Conservation (phyloP, 2,113 vertebrate species). For the Cynocephalus volans region DNA sequence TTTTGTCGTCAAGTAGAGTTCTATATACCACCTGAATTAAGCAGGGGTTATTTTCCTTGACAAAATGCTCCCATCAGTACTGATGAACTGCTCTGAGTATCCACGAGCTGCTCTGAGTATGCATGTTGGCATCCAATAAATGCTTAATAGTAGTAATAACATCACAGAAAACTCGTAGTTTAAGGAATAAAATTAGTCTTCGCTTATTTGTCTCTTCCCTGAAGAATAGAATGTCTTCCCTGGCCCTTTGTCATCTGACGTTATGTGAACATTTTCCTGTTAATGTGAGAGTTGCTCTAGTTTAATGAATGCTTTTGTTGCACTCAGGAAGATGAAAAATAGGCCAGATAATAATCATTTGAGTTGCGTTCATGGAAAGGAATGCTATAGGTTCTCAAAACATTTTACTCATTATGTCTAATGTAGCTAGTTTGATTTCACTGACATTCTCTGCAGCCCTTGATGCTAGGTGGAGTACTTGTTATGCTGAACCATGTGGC, state of each 20-base stretch:
- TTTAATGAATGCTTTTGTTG: background rate
- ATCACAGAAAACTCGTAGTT: background rate
- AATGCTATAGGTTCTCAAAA: background rate
- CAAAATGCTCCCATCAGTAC: slow-evolving; percentile 43
- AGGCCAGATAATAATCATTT: slow-evolving; percentile 37
- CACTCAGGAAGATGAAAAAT: slow-evolving; percentile 37
- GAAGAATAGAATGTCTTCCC: slow-evolving; percentile 69
- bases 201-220: slow-evolving; percentile 33
- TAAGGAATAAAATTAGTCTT: slow-evolving; percentile 57
- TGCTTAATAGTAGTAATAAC: slow-evolving; percentile 53
- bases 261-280: background rate
- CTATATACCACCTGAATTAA: background rate
- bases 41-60: slow-evolving; percentile 16
- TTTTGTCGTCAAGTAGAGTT: background rate
- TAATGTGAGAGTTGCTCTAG: background rate
- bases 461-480: background rate
- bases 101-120: background rate
- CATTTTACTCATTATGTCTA: slow-evolving; percentile 14
- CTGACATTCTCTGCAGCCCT: background rate
- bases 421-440: background rate
- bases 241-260: background rate
- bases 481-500: background rate
- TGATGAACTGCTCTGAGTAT: background rate
- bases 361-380: background rate
- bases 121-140: slow-evolving; percentile 5